Evolutionary conservation across 2,113 vertebrate species (phyloP), one percentile per base, ranked within the genome.

Genomic region (Diphyllodes magnificus): DNA sequence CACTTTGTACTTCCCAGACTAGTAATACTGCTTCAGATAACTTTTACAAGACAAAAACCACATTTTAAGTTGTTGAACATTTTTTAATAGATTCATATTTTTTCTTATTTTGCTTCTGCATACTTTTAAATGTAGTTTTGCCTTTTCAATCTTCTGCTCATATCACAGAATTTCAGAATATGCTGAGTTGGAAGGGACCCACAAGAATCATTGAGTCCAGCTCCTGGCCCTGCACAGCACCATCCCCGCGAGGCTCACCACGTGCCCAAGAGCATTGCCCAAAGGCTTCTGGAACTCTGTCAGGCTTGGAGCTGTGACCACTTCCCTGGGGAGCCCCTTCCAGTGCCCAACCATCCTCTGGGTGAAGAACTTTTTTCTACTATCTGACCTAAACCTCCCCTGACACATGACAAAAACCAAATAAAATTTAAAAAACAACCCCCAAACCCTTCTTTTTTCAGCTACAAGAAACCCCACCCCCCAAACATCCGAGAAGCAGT

Each of bases 361-460:
- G 5, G 15, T 15, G 54, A 86, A 51, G 12, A 53, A 2, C 9
- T 7, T 61, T 78, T 45, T 37, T 39, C 39, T 53, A 9, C 23
- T 13, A 45, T 28, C 15, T 19, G 39, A 39, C 6, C 4, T 60
- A 86, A 60, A 53, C 15, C 7, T 69, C 19, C 18, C 12, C 22
- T 59, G 33, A 51, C 22, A 28, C 2, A 6, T 33, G 7, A 21
- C n/a, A 17, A 64, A 83, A 60, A 2, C 4, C n/a, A n/a, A 17
- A 30, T 5, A 47, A 18, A 47, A 44, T 44, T 24, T 0, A 1
- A 68, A 42, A 68, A 33, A 0, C 5, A 33, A 25, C 5, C 4
- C 35, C 47, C 1, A 42, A 66, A 1, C 6, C 14, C 27, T 22
- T 15, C 2, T 9, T 11, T 50, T 66, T 69, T 70, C 22, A 40